Evolutionary conservation across 2,888 invertebrate species (phyloP), one percentile per base, ranked within the genome.

Genomic region (Oligia fasciuncula): DNA sequence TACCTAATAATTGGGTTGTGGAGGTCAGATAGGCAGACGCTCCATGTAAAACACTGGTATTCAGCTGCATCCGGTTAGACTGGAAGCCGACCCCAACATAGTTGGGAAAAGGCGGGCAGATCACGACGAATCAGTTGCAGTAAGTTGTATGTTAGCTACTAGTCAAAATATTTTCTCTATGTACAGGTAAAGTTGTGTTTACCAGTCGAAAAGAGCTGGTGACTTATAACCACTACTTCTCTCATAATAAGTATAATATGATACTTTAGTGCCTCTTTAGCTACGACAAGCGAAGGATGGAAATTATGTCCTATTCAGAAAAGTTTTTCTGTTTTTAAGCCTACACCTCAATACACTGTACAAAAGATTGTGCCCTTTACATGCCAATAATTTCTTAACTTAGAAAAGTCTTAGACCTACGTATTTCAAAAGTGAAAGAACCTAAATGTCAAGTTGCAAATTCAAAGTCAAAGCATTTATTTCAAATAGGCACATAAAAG

Each of bases 281-380:
- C 14, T 14, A 43, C 19, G 14, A 43, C 8, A 60, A 46, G 8
- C 6, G 5, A 14, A 3, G 1, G 11, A 46, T 6, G 1, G 1
- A 43, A 43, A 68, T 51, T 4, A 19, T 35, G 23, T 19, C 17
- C 6, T 17, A 60, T 70, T 71, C 9, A 9, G n/a, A n/a, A 49
- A n/a, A 3, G 0, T 0, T 19, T 49, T 23, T n/a, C 2, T 49
- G 5, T 17, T 43, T 14, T 51, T 17, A 3, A 19, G 8, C 1
- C 17, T 0, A 17, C 17, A 35, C 49, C 17, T 5, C 5, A 40
- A 17, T 62, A 1, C 1, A 4, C 40, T 40, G 6, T 35, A 40
- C 17, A 66, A n/a, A 49, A 23, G 1, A 19, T 13, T 40, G 17
- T 40, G 14, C 3, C 13, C n/a, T 67, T 40, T 4, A 19, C 3